Base-by-base conservation (phyloP, 2,113 vertebrate species). In the Bujurquina vittata region DNA sequence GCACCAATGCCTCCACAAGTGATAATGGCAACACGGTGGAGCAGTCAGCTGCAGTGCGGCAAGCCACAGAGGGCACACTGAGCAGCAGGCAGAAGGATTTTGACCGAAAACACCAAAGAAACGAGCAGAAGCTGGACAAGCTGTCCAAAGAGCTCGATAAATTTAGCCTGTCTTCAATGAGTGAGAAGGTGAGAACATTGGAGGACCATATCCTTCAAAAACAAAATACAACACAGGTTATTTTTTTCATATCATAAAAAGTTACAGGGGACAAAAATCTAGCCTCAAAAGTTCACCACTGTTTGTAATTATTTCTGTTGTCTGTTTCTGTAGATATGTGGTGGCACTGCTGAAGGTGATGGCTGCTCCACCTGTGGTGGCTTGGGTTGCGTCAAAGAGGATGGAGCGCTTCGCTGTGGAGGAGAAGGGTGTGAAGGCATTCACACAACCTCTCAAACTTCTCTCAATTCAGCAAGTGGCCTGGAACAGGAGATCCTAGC, bases 301-400 rank as follows among this genome's bases (percentile, higher is more conserved):
- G 29, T n/a, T 52, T 4, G 15, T 83, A 26, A 29, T 29, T 31
- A 43, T 15, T 1, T 40, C n/a, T 11, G 29, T 31, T 31, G 2
- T 10, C 20, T 23, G 75, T 22, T 49, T 75, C 75, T 89, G 67
- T 87, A 99, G 98, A 97, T 95, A 0, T 99, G 98, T 17, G 98
- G 98, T 14, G 95, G 94, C 0, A 94, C 95, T 0, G 77, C 75
- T 0, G 96, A 96, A 49, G 94, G 93, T 2, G 95, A 96, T 2
- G 23, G n/a, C 63, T 99, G 98, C 72, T 95, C 96, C 0, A 55
- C 92, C 54, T 99, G 98, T 4, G 98, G 98, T 0, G 97, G 98
- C 0, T 83, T 98, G 3, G 95, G 85, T 69, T 99, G 98, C 35
- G 90, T 82, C 0, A 94, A 89, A 0, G 92, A 95, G 0, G 96